Evolutionary conservation across 2,797 vertebrate genomes (phyloP).

Genomic region (Phataginus tricuspis): DNA sequence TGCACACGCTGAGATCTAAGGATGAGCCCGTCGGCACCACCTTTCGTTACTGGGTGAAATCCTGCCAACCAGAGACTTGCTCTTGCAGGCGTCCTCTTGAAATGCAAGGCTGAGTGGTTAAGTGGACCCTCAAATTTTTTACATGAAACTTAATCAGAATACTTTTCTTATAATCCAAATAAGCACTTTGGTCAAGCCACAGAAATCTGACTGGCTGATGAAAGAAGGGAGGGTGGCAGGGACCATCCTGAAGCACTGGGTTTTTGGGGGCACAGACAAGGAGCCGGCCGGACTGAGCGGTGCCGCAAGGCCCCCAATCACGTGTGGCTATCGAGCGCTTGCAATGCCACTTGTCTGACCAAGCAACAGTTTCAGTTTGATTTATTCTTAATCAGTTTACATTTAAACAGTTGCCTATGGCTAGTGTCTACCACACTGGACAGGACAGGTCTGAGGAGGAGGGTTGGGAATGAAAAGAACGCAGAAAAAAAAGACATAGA

Average conservation of each 20-base stretch:
- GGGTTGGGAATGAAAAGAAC: not conserved
- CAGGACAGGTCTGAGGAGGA: not conserved
- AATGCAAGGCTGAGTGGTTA: no score
- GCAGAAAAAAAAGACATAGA: not conserved
- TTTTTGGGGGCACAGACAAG: rapidly evolving
- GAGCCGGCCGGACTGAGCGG: rapidly evolving
- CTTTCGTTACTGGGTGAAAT: not conserved
- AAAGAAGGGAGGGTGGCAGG: not conserved
- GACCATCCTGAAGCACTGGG: not conserved
- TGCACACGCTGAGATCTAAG: not conserved
- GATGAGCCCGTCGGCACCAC: no score
- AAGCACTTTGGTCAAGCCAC: not conserved
- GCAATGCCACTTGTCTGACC: no score
- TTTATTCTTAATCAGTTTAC: not conserved
- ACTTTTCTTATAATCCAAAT: not conserved
- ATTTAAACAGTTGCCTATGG: not conserved
- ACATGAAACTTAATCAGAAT: not conserved
- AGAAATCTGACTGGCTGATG: not conserved
- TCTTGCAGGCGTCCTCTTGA: not conserved
- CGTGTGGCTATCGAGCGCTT: not conserved
- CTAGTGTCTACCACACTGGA: not conserved
- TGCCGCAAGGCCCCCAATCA: rapidly evolving
- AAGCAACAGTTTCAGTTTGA: not conserved
- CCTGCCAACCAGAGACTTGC: not conserved
- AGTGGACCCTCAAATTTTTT: not conserved